These are phyloP conservation scores for Elgonia sp. DNA, from an alignment of 2,888 invertebrate genomes.

Conservation along the genomic window DNA sequence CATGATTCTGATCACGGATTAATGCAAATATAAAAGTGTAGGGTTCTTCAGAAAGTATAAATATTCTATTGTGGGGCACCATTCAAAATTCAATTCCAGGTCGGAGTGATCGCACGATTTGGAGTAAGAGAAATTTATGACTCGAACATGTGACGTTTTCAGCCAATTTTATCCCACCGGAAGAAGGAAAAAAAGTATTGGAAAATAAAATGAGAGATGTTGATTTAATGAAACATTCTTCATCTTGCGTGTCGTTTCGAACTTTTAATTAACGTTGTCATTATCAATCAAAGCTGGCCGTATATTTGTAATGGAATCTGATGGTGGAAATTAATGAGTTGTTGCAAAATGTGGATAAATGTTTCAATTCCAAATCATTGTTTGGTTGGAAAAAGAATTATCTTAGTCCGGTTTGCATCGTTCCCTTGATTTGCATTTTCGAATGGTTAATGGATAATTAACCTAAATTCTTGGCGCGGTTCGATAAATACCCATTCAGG, in stretches of 20 bases:
- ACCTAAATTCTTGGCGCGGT: conserved; percentile 48
- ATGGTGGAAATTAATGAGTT: too few species aligned
- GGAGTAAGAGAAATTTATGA: conserved; percentile 39
- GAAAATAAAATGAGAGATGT: conserved; percentile 5
- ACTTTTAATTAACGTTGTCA: conserved; percentile 17
- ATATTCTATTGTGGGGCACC: conserved; percentile 32
- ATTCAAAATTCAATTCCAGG: conserved; percentile 58
- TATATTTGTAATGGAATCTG: too few species aligned
- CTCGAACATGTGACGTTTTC: conserved; percentile 52
- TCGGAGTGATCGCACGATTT: conserved; percentile 19
- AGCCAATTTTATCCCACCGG: conserved; percentile 22
- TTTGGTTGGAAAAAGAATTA: too few species aligned
- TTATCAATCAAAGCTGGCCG: too few species aligned
- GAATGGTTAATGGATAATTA: conserved; percentile 40
- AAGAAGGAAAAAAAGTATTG: conserved; percentile 6
- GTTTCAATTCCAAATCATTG: too few species aligned
- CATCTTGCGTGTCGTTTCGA: not conserved
- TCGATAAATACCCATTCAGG: conserved; percentile 19
- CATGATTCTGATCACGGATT: conserved; percentile 21
- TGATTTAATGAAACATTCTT: conserved; percentile 34
- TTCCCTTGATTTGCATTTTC: conserved; percentile 5
- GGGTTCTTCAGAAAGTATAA: conserved; percentile 25
- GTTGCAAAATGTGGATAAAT: too few species aligned
- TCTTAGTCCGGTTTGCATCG: not conserved
- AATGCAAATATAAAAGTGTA: not conserved